phyloP scores from a whole-genome alignment of 1,140 invertebrate species.

The Drosophila pseudoananassae region DNA sequence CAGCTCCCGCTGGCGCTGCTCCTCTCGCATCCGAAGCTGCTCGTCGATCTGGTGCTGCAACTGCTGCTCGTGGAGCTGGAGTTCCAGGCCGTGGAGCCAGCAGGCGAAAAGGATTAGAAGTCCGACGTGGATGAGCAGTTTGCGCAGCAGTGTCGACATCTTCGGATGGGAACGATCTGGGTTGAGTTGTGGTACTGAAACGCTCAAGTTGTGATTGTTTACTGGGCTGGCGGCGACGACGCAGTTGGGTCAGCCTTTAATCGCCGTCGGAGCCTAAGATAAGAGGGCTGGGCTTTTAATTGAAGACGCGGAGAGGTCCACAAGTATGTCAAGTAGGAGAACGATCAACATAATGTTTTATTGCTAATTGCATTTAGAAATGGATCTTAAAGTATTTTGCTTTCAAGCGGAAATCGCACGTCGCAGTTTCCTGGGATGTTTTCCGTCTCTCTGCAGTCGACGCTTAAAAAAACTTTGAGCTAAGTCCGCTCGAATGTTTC shows the following conservation, averaged over 20 bases:
- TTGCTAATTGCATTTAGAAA: constrained; percentile 16
- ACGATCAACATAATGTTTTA: constrained; percentile 10
- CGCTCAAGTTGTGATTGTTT: constrained; percentile 52
- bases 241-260: constrained; percentile 27
- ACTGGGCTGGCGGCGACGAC: constrained; percentile 45
- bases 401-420: background rate
- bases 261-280: constrained; percentile 44
- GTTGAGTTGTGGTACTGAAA: constrained; percentile 19
- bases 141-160: constrained; percentile 54
- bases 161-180: background rate
- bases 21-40: constrained; percentile 48
- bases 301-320: constrained; percentile 21
- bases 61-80: constrained; percentile 65
- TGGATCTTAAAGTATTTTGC: background rate
- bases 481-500: constrained; percentile 10
- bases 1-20: constrained; percentile 45
- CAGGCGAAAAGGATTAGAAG: constrained; percentile 58
- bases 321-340: constrained; percentile 37
- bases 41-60: constrained; percentile 63
- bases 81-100: constrained; percentile 54
- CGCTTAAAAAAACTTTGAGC: constrained; percentile 3
- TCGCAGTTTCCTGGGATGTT: background rate
- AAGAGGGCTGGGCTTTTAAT: constrained; percentile 49
- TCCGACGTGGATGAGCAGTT: constrained; percentile 35
- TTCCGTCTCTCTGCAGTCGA: background rate